These are phyloP conservation scores for Nixonia krombeini DNA, from an alignment of 1,140 invertebrate species.

Conservation along the genomic window DNA sequence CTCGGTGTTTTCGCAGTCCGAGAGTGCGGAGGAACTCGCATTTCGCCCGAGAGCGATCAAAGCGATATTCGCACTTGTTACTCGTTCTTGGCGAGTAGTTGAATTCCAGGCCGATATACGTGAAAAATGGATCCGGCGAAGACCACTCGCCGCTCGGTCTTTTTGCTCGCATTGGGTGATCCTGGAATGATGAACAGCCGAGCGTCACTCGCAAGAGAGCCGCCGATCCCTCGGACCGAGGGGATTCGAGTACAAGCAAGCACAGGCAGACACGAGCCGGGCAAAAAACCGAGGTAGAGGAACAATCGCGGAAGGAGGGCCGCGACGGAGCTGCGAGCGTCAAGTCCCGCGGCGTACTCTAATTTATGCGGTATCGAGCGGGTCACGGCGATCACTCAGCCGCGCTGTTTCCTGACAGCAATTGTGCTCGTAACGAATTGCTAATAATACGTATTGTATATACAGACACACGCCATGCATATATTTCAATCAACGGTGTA, in stretches of 20 bases:
- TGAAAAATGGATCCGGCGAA: too few relatives aligned
- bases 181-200: constrained; percentile 68
- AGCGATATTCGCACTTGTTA: too few relatives aligned
- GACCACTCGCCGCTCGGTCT: constrained; percentile 38
- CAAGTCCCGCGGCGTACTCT: constrained; percentile 5
- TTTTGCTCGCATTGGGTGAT: constrained; percentile 55
- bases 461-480: constrained; percentile 21
- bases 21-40: too few relatives aligned
- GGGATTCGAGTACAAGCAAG: constrained; percentile 56
- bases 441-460: constrained; percentile 27
- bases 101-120: too few relatives aligned
- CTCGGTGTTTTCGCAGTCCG: too few relatives aligned
- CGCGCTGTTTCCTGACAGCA: constrained; percentile 38
- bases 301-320: constrained; percentile 12
- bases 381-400: constrained; percentile 11
- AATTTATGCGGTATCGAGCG: constrained; percentile 20
- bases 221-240: constrained; percentile 53
- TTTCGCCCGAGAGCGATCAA: too few relatives aligned
- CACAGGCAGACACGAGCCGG: constrained; percentile 20
- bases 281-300: constrained; percentile 18
- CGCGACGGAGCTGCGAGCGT: not conserved
- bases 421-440: constrained; percentile 36
- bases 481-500: constrained; percentile 10
- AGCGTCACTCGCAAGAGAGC: constrained; percentile 66
- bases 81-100: too few relatives aligned